These are phyloP conservation scores for Paracanthobrama guichenoti DNA, from an alignment of 2,113 vertebrate species.

Conservation along the genomic window DNA sequence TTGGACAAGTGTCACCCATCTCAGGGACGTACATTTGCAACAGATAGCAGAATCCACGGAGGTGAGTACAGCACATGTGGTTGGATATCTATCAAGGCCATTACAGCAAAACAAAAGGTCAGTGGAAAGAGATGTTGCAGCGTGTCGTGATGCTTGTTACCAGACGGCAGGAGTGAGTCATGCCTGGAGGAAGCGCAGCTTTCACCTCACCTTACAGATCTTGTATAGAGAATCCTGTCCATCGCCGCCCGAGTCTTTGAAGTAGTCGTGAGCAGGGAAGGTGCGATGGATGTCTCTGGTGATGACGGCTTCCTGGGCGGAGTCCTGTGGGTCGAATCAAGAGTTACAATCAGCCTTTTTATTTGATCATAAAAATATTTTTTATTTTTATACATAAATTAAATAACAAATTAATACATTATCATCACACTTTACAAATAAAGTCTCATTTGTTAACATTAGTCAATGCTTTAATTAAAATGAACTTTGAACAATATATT, in stretches of 20 bases:
- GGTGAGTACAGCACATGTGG: neutral
- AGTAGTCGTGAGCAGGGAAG: constrained; percentile 96
- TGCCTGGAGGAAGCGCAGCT: neutral
- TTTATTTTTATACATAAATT: neutral
- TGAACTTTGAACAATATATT: too few species aligned
- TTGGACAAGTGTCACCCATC: neutral
- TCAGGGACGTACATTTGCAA: neutral
- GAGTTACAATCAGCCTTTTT: neutral
- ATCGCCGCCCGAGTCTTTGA: constrained; percentile 94
- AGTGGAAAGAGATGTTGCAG: constrained; percentile 24
- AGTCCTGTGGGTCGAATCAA: constrained; percentile 80
- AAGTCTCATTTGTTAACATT: too few species aligned
- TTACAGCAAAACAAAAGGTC: constrained; percentile 30
- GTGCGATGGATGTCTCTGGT: constrained; percentile 96
- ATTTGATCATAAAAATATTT: too few species aligned
- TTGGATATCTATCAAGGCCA: neutral
- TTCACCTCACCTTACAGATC: constrained; percentile 90
- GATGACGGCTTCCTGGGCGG: constrained; percentile 91
- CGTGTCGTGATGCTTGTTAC: neutral
- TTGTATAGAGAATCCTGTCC: constrained; percentile 97
- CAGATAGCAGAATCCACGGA: neutral
- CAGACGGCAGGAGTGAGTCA: constrained; percentile 12
- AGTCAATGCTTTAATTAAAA: too few species aligned
- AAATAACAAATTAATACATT: too few species aligned
- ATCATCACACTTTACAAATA: too few species aligned